Conservation (phyloP, 2,888 invertebrate species). For the Synergus itoensis region DNA sequence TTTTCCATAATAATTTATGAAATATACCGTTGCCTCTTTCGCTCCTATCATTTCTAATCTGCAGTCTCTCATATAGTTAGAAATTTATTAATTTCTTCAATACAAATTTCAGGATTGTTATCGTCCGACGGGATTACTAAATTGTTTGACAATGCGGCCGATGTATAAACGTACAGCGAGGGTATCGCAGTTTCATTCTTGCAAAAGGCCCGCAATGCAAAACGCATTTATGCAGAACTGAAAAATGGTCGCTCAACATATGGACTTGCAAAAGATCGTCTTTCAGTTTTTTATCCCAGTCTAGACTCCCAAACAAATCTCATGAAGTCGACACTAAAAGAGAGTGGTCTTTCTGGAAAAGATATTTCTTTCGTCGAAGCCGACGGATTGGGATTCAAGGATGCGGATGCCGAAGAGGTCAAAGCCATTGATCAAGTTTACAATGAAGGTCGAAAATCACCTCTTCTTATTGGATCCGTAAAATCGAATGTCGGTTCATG, state of each 20-base stretch:
- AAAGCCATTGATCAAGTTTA: slow-evolving; percentile 57
- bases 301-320: slow-evolving; percentile 46
- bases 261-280: slow-evolving; percentile 72
- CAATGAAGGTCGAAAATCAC: slow-evolving; percentile 51
- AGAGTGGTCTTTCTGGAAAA: slow-evolving; percentile 51
- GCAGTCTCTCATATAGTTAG: not conserved
- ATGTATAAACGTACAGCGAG: slow-evolving; percentile 54
- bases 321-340: slow-evolving; percentile 50
- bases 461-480: slow-evolving; percentile 59
- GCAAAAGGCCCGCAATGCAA: slow-evolving; percentile 53
- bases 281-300: slow-evolving; percentile 43
- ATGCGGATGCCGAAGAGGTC: slow-evolving; percentile 71
- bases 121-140: slow-evolving; percentile 53
- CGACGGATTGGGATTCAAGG: slow-evolving; percentile 81
- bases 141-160: slow-evolving; percentile 53
- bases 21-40: slow-evolving; percentile 12
- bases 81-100: slow-evolving; percentile 77
- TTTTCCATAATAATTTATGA: not conserved
- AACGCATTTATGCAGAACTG: slow-evolving; percentile 56
- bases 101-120: slow-evolving; percentile 45
- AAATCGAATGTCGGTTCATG: slow-evolving; percentile 57
- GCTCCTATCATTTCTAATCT: slow-evolving; percentile 11
- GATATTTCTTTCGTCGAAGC: slow-evolving; percentile 59
- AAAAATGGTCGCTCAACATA: slow-evolving; percentile 78
- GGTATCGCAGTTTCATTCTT: slow-evolving; percentile 48